Evolutionary conservation across 1,140 invertebrate species (phyloP), one percentile per base, ranked within the genome.

Genomic region (Uloborus diversus): DNA sequence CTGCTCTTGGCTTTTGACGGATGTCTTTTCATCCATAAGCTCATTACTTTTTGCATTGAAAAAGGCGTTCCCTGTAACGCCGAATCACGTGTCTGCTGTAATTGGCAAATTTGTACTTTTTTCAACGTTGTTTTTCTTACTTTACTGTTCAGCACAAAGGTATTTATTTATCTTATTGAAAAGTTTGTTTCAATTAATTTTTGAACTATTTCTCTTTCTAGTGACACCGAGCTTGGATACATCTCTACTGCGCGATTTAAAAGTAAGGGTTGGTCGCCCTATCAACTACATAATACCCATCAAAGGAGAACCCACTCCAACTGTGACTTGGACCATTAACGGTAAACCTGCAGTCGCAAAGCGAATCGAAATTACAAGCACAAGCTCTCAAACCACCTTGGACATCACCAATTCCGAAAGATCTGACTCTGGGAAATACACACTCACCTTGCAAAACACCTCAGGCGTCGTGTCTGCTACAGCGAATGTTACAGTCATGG

Each of bases 281-380:
- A 94, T 98, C 81, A 92, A 91, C 79, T 97, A 93, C 87, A 92
- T 91, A 68, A 92, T 98, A 78, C 95, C 95, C 23, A 95, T 98
- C 79, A 84, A 85, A 71, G 89, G 89, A 9, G 88, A 88, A 49
- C 89, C 89, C 14, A 84, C 87, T 23, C 87, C 87, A 9, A 91
- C 89, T 11, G 92, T 92, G n/a, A 93, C 91, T 85, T 99, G 98
- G 98, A 91, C 91, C 32, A 91, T 96, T 79, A 95, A 98, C 86
- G 94, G 93, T 57, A 92, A 93, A 83, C 88, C 91, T 9, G 89
- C 95, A 28, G 86, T 89, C 14, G 84, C 87, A 47, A 85, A 92
- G 2, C 89, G 92, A 80, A 89, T 94, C 49, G 92, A 95, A 82
- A 90, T 93, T 82, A 89, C 91, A 78, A 88, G 92, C 3, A 90